These are phyloP conservation scores for Lepidothrix coronata DNA, from an alignment of 2,113 vertebrate genomes.

Conservation along the genomic window DNA sequence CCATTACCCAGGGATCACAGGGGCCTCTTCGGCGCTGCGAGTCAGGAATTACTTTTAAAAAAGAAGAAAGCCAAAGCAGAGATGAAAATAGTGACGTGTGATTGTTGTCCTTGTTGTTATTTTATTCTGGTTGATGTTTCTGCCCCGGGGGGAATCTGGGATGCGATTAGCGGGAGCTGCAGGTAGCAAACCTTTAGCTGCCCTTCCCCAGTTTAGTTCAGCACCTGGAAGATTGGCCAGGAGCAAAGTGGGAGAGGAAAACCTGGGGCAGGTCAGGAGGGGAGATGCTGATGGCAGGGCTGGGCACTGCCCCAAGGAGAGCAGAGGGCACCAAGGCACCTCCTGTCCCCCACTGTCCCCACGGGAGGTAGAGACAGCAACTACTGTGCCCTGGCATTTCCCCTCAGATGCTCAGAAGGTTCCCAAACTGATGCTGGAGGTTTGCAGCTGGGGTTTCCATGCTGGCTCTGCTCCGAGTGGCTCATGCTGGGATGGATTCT, in stretches of 20 bases:
- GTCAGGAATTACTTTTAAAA: slow-evolving; percentile 43
- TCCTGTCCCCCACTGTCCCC: neutral
- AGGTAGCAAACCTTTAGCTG: neutral
- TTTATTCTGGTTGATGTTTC: neutral
- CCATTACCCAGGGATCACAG: slow-evolving; percentile 78
- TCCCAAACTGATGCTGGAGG: fast-evolving
- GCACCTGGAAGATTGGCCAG: neutral
- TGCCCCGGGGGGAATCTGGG: neutral
- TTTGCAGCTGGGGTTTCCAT: fast-evolving
- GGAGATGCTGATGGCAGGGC: neutral
- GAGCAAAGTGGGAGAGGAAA: neutral
- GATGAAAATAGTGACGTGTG: neutral
- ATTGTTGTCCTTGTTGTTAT: neutral
- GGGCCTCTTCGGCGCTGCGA: slow-evolving; percentile 27
- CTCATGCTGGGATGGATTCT: neutral
- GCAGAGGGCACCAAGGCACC: neutral
- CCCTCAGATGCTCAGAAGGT: fast-evolving
- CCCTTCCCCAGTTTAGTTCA: neutral
- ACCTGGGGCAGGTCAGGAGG: neutral
- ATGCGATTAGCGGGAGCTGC: neutral
- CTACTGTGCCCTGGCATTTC: neutral
- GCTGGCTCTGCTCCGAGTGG: fast-evolving
- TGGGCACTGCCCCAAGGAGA: neutral
- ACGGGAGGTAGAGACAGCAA: fast-evolving
- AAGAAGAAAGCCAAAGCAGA: slow-evolving; percentile 26